Evolutionary conservation across 2,888 invertebrate genomes (phyloP).

Genomic region (Spicauda simplicius): DNA sequence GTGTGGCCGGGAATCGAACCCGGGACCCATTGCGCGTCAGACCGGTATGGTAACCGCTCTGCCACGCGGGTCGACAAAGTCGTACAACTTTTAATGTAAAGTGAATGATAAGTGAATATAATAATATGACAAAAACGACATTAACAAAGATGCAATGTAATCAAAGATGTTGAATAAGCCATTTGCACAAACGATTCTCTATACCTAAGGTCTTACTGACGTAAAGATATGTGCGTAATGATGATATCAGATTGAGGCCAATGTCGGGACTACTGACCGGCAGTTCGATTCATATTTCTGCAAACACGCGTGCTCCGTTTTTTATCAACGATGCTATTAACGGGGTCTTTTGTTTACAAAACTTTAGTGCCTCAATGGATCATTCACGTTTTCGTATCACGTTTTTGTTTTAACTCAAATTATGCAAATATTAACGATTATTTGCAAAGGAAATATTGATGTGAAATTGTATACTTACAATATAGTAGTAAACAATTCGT

Average conservation of each 20-base stretch:
- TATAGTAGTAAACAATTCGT: no score
- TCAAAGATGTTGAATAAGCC: background rate
- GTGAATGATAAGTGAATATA: background rate
- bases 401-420: background rate
- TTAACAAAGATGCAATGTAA: background rate
- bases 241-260: constrained; percentile 71
- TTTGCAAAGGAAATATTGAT: no score
- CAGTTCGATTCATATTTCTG: constrained; percentile 56
- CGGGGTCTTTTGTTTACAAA: constrained; percentile 20
- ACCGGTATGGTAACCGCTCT: no score
- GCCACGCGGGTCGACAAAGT: no score
- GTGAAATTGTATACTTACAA: no score
- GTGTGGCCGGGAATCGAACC: no score
- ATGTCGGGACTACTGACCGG: constrained; percentile 70
- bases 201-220: constrained; percentile 43
- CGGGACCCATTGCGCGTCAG: no score
- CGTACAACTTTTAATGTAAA: no score
- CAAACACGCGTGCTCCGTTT: constrained; percentile 44
- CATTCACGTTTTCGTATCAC: constrained; percentile 9
- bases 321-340: constrained; percentile 31
- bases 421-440: background rate
- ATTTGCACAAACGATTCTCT: constrained; percentile 1
- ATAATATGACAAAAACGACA: background rate
- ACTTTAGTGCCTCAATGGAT: constrained; percentile 3
- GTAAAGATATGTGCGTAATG: constrained; percentile 58